A percentile compares a stretch with the other conserved stretches of the same genome.
Evolutionary conservation across 2,113 vertebrate genomes (phyloP).

Genomic region (Hemiscyllium ocellatum): DNA sequence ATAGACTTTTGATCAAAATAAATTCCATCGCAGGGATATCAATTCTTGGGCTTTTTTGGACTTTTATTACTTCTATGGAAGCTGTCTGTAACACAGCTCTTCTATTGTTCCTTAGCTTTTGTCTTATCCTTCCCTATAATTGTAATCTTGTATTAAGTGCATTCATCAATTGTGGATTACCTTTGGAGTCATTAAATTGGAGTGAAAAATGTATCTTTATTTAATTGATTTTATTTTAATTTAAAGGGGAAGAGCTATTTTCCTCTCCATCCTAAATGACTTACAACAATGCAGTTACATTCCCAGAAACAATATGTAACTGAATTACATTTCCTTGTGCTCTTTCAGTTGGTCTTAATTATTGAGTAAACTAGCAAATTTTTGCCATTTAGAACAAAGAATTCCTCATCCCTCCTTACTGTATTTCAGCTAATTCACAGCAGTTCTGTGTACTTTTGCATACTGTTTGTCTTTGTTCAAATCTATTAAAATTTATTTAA

Average conservation of each 20-base stretch:
- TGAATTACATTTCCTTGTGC: neutral
- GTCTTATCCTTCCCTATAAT: neutral
- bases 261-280: neutral
- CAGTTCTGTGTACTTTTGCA: neutral
- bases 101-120: neutral
- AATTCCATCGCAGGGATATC: neutral
- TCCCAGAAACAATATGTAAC: neutral
- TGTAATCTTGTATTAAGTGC: neutral
- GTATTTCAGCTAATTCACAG: neutral
- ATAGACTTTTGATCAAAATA: neutral
- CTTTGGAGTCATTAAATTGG: neutral
- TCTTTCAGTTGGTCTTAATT: neutral
- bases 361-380: neutral
- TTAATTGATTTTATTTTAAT: neutral
- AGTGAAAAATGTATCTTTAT: neutral
- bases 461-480: neutral
- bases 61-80: neutral
- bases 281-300: neutral
- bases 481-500: neutral
- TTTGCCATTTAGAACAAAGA: neutral
- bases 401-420: neutral
- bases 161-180: neutral
- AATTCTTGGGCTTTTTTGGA: neutral
- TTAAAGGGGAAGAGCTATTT: neutral
- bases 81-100: neutral